These are phyloP conservation scores for Clarias pachynema DNA, from an alignment of 2,797 vertebrate genomes.

Conservation along the genomic window DNA sequence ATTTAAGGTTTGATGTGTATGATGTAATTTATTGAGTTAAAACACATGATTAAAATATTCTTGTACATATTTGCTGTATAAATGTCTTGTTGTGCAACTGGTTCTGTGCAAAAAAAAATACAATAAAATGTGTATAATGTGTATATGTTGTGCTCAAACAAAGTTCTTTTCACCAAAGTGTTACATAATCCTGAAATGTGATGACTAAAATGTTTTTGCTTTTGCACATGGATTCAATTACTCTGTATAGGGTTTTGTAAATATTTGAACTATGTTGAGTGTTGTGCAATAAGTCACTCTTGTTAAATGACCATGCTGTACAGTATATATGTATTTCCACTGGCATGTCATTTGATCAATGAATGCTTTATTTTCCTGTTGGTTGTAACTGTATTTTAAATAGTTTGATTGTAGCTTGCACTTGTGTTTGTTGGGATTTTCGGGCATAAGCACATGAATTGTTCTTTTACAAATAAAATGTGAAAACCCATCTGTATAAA, in stretches of 20 bases:
- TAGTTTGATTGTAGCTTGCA: constrained; percentile 35
- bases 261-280: constrained; percentile 32
- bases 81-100: constrained; percentile 11
- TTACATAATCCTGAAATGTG: constrained; percentile 33
- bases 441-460: constrained; percentile 31
- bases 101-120: neutral
- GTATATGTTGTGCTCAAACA: constrained; percentile 26
- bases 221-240: constrained; percentile 35
- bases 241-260: constrained; percentile 33
- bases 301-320: constrained; percentile 31
- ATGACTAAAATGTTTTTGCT: constrained; percentile 23
- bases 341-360: constrained; percentile 35
- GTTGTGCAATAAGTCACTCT: constrained; percentile 31
- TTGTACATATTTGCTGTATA: constrained; percentile 26
- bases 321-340: constrained; percentile 16
- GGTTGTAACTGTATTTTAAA: constrained; percentile 43
- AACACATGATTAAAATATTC: neutral
- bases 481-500: constrained; percentile 3
- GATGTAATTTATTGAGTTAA: constrained; percentile 20
- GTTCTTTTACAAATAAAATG: constrained; percentile 40
- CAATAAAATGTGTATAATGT: constrained; percentile 12
- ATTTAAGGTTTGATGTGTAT: constrained; percentile 25
- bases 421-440: constrained; percentile 35
- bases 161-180: constrained; percentile 21
- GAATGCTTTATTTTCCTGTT: constrained; percentile 30